A percentile compares a stretch with the other conserved stretches of the same genome.
phyloP scores from a whole-genome alignment of 2,797 vertebrate species.

The Monodelphis domestica region DNA sequence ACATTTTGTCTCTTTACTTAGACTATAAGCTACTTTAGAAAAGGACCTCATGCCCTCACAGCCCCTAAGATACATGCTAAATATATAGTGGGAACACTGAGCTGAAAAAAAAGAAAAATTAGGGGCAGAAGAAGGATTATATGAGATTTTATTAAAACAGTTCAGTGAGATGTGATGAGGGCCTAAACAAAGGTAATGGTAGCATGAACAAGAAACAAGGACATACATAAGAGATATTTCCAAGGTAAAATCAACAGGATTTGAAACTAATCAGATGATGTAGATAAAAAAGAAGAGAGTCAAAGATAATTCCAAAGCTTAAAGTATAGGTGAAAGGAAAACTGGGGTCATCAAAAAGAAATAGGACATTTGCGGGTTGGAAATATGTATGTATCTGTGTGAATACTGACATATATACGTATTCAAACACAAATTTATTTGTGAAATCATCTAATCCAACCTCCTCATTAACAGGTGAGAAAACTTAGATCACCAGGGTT shows the following conservation, averaged over 20 bases:
- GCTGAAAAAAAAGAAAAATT: background rate
- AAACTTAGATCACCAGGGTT: background rate
- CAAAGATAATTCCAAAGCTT: background rate
- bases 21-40: conserved; percentile 22
- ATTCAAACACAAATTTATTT: no score
- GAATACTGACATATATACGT: background rate
- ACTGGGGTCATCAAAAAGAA: no score
- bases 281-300: background rate
- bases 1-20: conserved; percentile 4
- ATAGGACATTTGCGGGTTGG: no score
- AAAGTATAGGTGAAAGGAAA: background rate
- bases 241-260: background rate
- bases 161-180: background rate
- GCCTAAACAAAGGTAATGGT: background rate
- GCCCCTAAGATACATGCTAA: background rate
- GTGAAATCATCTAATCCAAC: background rate
- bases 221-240: background rate
- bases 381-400: background rate
- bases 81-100: background rate
- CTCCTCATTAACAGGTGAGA: background rate
- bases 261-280: background rate
- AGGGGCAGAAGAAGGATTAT: background rate
- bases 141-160: background rate
- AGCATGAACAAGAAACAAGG: background rate
- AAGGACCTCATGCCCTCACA: background rate